These are phyloP conservation scores for Aplochiton taeniatus DNA, from an alignment of 2,797 vertebrate species.

Conservation along the genomic window DNA sequence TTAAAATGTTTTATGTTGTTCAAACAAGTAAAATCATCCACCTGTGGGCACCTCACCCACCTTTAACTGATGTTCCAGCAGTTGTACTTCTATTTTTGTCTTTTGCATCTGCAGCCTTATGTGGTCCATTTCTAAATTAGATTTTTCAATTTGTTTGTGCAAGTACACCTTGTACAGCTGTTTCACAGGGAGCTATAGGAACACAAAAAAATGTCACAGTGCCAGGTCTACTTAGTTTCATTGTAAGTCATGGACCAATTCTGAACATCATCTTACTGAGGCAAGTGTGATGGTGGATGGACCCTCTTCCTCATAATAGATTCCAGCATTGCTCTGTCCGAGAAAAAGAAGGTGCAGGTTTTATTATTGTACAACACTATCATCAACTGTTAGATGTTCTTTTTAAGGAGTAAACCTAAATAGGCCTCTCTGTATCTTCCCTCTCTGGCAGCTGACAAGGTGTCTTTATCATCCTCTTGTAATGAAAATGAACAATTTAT, in stretches of 20 bases:
- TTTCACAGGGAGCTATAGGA: no score
- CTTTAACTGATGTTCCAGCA: no score
- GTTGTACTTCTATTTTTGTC: no score
- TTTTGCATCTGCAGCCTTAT: no score
- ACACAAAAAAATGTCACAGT: slow-evolving; percentile 1
- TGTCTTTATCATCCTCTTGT: background rate
- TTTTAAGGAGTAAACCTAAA: slow-evolving; percentile 24
- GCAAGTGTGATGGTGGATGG: slow-evolving; percentile 11
- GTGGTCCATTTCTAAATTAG: no score
- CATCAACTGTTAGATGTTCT: slow-evolving; percentile 14
- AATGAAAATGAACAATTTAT: background rate
- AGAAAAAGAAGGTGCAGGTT: slow-evolving; percentile 8
- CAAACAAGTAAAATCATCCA: no score
- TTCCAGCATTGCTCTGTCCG: slow-evolving; percentile 17
- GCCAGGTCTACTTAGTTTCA: slow-evolving; percentile 1
- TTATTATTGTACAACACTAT: slow-evolving; percentile 7
- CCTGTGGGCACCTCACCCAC: no score
- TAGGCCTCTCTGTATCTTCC: slow-evolving; percentile 5
- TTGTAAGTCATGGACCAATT: slow-evolving; percentile 12
- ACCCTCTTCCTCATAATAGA: slow-evolving; percentile 7
- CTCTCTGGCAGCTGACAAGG: slow-evolving; percentile 4
- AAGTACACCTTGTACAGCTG: no score
- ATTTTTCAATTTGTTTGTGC: no score
- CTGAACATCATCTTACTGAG: slow-evolving; percentile 24
- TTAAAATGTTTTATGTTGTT: no score